Evolutionary conservation across 2,113 vertebrate species (phyloP).

Genomic region (Cisticola juncidis): DNA sequence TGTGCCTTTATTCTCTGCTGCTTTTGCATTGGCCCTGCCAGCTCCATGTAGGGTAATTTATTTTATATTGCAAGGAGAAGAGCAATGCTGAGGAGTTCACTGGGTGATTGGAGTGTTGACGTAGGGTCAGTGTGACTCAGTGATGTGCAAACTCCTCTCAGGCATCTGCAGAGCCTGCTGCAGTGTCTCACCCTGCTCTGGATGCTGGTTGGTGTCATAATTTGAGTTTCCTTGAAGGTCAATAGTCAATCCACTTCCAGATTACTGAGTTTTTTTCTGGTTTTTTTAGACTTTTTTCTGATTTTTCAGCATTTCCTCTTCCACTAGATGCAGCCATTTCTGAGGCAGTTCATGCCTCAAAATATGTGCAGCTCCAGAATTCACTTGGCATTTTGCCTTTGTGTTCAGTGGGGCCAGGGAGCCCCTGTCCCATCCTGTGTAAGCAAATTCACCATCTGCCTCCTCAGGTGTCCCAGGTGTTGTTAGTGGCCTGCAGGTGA

Average conservation of each 20-base stretch:
- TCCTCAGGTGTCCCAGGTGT: neutral
- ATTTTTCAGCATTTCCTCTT: neutral
- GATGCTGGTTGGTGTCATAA: neutral
- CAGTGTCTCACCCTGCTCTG: neutral
- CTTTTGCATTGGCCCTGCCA: neutral
- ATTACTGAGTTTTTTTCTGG: neutral
- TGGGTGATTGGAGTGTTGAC: neutral
- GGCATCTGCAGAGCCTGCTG: slow-evolving; percentile 1
- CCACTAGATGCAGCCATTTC: neutral
- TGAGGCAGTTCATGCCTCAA: neutral
- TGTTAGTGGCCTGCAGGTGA: neutral
- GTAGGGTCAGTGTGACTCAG: neutral
- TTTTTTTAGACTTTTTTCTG: neutral
- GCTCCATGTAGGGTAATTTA: neutral
- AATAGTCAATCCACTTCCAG: neutral
- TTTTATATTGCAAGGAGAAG: neutral
- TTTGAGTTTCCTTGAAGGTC: neutral
- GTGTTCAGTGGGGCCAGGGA: neutral
- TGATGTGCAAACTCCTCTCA: neutral
- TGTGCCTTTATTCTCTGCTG: neutral
- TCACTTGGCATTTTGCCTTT: neutral
- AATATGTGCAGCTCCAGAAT: neutral
- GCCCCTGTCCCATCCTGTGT: neutral
- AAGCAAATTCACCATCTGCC: neutral
- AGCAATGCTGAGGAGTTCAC: neutral